Evolutionary conservation across 2,888 invertebrate genomes (phyloP), one percentile per base, ranked within the genome.

Genomic region (Ptychoptera albimana): DNA sequence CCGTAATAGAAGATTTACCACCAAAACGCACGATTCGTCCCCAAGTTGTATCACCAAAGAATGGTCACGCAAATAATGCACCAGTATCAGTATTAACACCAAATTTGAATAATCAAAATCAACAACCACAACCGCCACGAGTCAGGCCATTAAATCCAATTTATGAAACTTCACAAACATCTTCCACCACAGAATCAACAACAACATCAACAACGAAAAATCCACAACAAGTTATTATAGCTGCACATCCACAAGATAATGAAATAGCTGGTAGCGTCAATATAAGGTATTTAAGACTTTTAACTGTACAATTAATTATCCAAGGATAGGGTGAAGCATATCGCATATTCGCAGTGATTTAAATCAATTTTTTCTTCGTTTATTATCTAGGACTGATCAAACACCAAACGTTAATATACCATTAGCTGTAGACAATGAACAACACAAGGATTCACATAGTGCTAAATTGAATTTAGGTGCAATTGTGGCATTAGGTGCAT

Each of bases 401-500:
- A 70, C 72, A 1, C 79, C 78, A 1, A 73, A 78, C 23, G 78
- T 79, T 14, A 78, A 79, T 54, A 64, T 79, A 2, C 79, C 80
- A 0, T 69, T 73, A 45, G 73, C 82, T 0, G 77, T 79, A 42
- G 74, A 75, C 59, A 71, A 75, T 13, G 70, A 74, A 55, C 59
- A 74, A 2, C 36, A 44, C 7, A 61, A 61, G 40, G 61, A 69
- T 37, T 70, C 75, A 55, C 62, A 73, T 50, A 73, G 76, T 16
- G 83, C 85, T 2, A 77, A 81, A 51, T 68, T 89, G 15, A 88
- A 87, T 63, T 68, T 87, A 46, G 87, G 87, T 44, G 87, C 88
- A 7, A 83, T 91, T 51, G 87, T 91, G 46, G 88, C 89, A 1
- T 68, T 92, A 12, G 88, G 85, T 2, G 86, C 87, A 8, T 89